phyloP scores from a whole-genome alignment of 2,797 vertebrate genomes.

The Fratercula arctica region DNA sequence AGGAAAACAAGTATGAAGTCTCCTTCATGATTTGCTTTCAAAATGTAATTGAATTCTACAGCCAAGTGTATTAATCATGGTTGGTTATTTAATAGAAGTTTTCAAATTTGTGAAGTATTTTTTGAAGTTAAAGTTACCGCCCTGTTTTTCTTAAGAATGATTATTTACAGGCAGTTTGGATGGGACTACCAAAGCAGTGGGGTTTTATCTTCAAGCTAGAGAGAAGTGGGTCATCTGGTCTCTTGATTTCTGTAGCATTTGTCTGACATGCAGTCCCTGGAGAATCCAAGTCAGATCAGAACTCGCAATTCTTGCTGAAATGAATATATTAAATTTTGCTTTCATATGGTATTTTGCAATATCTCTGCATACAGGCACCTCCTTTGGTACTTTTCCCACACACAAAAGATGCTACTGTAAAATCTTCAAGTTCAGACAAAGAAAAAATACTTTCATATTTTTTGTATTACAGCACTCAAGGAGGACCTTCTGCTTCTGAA shows the following conservation, averaged over 20 bases:
- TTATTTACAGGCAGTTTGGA: neutral
- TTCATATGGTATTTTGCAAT: neutral
- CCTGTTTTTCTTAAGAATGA: neutral
- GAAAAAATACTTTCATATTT: neutral
- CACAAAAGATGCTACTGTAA: neutral
- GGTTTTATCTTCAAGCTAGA: neutral
- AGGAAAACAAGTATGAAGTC: conserved; percentile 42
- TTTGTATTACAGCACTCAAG: neutral
- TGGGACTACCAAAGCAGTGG: neutral
- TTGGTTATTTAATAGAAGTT: neutral
- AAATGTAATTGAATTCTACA: conserved; percentile 30
- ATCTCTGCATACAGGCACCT: neutral
- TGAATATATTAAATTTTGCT: neutral
- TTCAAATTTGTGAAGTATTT: neutral
- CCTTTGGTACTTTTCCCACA: neutral
- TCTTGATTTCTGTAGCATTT: neutral
- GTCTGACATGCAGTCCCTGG: neutral
- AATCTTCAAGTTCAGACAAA: neutral
- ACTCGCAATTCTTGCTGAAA: neutral
- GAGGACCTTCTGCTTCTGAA: neutral
- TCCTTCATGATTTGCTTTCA: conserved; percentile 20
- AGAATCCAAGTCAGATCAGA: neutral
- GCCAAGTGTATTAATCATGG: conserved; percentile 4
- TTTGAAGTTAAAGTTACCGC: neutral
- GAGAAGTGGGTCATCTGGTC: conserved; percentile 41